Evolutionary conservation across 1,140 invertebrate genomes (phyloP), one percentile per base, ranked within the genome.

Genomic region (Cotesia chilonis): DNA sequence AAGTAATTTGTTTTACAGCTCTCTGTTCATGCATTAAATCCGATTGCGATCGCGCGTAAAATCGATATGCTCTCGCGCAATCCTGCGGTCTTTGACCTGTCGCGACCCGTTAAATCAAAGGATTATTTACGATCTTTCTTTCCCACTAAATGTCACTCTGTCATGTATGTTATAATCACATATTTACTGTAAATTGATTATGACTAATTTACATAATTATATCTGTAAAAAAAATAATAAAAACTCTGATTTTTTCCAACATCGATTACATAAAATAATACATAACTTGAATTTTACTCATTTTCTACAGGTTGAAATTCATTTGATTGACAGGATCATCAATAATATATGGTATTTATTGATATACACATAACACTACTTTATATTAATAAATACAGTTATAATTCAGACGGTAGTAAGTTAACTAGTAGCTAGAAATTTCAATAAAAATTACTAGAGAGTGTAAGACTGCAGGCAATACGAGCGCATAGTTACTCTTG

Each of bases 31-130:
- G 66, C 66, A 51, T 51, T 28, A 54, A 68, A 68, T 68, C 6
- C 52, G 66, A 68, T 68, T 55, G 52, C 51, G 20, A 68, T 68
- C 66, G 66, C 47, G 52, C 52, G 66, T 52, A 68, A 68, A 68
- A 68, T 68, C 52, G 7, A 68, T 68, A 68, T 68, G 28, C 51
- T 68, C 51, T 55, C 41, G 63, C 63, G 63, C 63, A 51, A 65
- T 65, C 63, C 51, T 65, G 63, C 63, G 17, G 63, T 65, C 41
- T 51, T 65, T 65, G 38, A 5, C 57, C 20, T 59, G 37, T 51
- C 41, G 3, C 14, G 36, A 38, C 14, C 63, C 63, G 63, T 65
- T 65, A 37, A 65, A 37, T 38, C 41, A 38, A 47, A 17, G 28
- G 20, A 65, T 6, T 47, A 65, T 20, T 51, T 37, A 65, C 36